phyloP scores from a whole-genome alignment of 2,888 invertebrate species.

The Sinohyriopsis cumingii region DNA sequence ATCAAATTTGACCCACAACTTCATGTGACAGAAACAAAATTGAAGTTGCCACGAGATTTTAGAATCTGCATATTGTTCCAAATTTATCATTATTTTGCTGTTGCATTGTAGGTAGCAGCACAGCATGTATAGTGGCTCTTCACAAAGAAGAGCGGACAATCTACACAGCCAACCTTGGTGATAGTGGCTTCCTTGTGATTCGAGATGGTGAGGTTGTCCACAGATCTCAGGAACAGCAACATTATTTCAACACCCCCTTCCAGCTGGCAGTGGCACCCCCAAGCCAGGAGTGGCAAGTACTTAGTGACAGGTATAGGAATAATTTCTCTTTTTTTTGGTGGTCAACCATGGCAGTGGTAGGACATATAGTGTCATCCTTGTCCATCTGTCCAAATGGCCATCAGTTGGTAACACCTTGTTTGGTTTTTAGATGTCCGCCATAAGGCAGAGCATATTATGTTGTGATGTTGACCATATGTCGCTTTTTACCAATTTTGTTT shows the following conservation, averaged over 20 bases:
- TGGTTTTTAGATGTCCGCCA: too few relatives aligned
- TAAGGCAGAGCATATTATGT: too few relatives aligned
- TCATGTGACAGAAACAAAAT: too few relatives aligned
- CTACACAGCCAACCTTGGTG: constrained; percentile 98
- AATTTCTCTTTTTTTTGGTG: background rate
- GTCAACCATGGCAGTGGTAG: too few relatives aligned
- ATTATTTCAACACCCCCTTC: constrained; percentile 99
- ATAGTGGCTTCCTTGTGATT: constrained; percentile 93
- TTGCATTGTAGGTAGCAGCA: constrained; percentile 86
- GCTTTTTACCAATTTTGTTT: too few relatives aligned
- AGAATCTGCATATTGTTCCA: background rate
- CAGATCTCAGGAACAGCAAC: constrained; percentile 96
- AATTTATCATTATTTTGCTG: background rate
- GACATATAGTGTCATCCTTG: background rate
- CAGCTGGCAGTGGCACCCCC: constrained; percentile 96
- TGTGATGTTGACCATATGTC: too few relatives aligned
- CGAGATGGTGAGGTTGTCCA: constrained; percentile 79
- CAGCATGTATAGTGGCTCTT: constrained; percentile 95
- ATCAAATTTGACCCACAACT: too few relatives aligned
- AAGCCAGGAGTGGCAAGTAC: constrained; percentile 84
- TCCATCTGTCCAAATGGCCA: background rate
- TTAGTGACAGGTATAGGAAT: constrained; percentile 84
- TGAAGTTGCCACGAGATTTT: background rate
- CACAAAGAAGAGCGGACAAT: constrained; percentile 91
- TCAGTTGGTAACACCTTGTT: background rate